phyloP scores from a whole-genome alignment of 2,888 invertebrate genomes.

The Argynnis bischoffii region DNA sequence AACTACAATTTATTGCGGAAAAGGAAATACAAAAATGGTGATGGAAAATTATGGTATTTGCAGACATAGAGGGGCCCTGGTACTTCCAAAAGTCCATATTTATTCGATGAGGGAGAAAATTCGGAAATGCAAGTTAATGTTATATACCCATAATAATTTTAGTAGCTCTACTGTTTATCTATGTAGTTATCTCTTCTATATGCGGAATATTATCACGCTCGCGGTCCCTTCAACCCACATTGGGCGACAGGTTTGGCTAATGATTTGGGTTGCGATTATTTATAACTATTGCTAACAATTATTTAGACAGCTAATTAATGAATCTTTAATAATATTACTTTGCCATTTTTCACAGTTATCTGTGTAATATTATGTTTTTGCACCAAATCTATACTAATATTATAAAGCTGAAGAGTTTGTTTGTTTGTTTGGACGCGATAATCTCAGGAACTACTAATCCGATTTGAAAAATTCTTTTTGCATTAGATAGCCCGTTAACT shows the following conservation, averaged over 20 bases:
- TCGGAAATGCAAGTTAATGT: slow-evolving; percentile 5
- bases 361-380: neutral
- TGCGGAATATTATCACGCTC: slow-evolving; percentile 4
- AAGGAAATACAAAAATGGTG: no score
- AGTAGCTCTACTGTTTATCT: slow-evolving; percentile 1
- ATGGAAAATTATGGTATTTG: no score
- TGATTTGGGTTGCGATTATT: slow-evolving; percentile 6
- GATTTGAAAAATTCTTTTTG: no score
- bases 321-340: no score
- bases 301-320: neutral
- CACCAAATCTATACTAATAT: neutral
- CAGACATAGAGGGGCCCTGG: no score
- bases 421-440: no score
- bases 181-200: slow-evolving; percentile 2
- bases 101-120: neutral
- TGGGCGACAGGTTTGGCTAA: slow-evolving; percentile 12
- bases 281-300: neutral
- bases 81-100: slow-evolving; percentile 1
- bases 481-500: no score
- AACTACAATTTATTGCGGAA: no score
- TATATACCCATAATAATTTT: slow-evolving; percentile 15
- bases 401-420: no score
- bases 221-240: slow-evolving; percentile 5
- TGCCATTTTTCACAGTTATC: no score
- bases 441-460: no score